A percentile compares a stretch with the other conserved stretches of the same genome.
phyloP scores from a whole-genome alignment of 2,888 invertebrate species.

The Eupsilia transversa region DNA sequence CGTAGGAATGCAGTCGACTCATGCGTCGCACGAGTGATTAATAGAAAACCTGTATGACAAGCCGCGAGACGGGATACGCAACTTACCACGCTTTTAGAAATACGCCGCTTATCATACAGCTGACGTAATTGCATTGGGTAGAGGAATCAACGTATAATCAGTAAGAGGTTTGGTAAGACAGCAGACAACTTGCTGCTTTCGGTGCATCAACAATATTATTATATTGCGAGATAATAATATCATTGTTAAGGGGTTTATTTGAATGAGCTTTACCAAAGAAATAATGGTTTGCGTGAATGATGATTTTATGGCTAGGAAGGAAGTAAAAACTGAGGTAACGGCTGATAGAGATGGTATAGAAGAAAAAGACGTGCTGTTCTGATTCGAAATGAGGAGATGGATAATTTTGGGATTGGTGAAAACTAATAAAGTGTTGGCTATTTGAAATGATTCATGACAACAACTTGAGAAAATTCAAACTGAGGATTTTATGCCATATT shows the following conservation, averaged over 20 bases:
- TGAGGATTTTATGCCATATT: slow-evolving; percentile 11
- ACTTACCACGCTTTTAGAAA: slow-evolving; percentile 56
- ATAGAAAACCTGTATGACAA: slow-evolving; percentile 80
- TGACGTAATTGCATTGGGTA: slow-evolving; percentile 52
- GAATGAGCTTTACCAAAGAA: not conserved
- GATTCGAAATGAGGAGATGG: not conserved
- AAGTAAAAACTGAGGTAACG: not conserved
- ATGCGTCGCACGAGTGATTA: slow-evolving; percentile 77
- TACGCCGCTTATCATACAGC: slow-evolving; percentile 45
- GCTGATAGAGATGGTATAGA: not conserved
- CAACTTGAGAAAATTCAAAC: not conserved
- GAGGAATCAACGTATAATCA: not conserved
- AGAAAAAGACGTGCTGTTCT: not conserved
- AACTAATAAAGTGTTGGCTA: not conserved
- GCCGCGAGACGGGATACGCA: slow-evolving; percentile 58
- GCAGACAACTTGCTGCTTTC: not conserved
- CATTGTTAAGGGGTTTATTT: not conserved
- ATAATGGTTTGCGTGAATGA: not conserved
- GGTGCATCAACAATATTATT: slow-evolving; percentile 2
- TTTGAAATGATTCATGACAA: not conserved
- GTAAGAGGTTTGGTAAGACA: not conserved
- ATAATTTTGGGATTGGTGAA: not conserved
- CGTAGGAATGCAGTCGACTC: slow-evolving; percentile 81
- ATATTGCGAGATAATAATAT: not conserved
- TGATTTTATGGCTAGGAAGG: not conserved